A percentile compares a stretch with the other conserved stretches of the same genome.
phyloP scores from a whole-genome alignment of 2,113 vertebrate species.

The Numenius arquata region DNA sequence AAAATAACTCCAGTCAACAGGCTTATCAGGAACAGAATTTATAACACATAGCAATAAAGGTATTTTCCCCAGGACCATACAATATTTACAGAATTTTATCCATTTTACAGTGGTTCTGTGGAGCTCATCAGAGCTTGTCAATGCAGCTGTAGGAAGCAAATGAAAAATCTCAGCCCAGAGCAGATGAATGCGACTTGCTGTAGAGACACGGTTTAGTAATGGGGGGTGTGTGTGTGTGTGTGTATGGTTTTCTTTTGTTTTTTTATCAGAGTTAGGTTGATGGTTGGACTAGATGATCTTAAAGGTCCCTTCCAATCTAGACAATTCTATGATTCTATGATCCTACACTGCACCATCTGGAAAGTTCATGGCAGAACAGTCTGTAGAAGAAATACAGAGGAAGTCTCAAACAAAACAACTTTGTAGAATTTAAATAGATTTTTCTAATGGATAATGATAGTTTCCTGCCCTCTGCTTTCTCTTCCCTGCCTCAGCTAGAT shows the following conservation, averaged over 20 bases:
- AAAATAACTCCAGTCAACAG: neutral
- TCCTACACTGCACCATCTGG: neutral
- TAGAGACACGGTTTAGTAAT: neutral
- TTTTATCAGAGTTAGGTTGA: too few relatives aligned
- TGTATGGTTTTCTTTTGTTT: too few relatives aligned
- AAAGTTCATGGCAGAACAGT: neutral
- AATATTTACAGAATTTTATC: neutral
- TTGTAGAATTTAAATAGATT: neutral
- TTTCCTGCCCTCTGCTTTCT: neutral
- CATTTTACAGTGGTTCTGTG: neutral
- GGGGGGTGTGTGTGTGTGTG: too few relatives aligned
- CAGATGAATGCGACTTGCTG: neutral
- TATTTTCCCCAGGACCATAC: neutral
- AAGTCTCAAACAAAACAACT: neutral
- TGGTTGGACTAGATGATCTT: too few relatives aligned
- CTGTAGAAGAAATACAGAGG: neutral
- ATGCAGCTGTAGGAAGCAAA: neutral
- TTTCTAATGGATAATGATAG: neutral
- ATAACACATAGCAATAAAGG: neutral
- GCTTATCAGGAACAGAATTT: neutral
- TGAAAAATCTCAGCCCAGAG: neutral
- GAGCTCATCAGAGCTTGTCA: neutral
- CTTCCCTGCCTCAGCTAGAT: neutral
- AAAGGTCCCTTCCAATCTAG: too few relatives aligned
- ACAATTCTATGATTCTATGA: too few relatives aligned